phyloP scores from a whole-genome alignment of 2,113 vertebrate species.

The Myotis lucifugus region DNA sequence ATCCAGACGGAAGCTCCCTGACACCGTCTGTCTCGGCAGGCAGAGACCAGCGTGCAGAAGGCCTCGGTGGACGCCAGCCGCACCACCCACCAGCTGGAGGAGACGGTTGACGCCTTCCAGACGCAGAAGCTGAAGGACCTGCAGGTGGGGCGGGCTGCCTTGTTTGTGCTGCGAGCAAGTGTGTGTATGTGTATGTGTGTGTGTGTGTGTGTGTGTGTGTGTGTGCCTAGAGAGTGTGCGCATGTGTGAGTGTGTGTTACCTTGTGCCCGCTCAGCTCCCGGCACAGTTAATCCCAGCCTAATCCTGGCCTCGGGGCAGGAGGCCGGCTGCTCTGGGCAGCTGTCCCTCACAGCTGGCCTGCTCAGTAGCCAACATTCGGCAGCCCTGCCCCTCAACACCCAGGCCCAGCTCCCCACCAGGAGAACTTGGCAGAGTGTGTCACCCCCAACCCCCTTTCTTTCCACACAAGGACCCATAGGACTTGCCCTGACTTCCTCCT shows the following conservation, averaged over 20 bases:
- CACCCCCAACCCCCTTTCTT: not conserved
- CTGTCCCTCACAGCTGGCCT: not conserved
- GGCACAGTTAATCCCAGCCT: not conserved
- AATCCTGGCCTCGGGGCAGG: not conserved
- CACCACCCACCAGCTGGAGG: constrained; percentile 85
- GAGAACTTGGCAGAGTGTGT: not conserved
- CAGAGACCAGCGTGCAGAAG: constrained; percentile 86
- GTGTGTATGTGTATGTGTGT: no score
- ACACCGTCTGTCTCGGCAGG: constrained; percentile 73
- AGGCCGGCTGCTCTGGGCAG: not conserved
- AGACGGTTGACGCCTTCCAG: constrained; percentile 87
- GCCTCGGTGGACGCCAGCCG: constrained; percentile 84
- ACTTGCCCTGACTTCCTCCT: not conserved
- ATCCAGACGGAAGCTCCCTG: not conserved
- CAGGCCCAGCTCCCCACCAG: not conserved
- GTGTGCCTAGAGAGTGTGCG: no score
- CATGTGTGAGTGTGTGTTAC: not conserved
- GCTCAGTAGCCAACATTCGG: not conserved
- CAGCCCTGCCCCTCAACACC: not conserved
- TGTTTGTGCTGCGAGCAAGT: no score
- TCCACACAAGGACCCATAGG: not conserved
- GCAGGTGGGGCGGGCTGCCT: constrained; percentile 77
- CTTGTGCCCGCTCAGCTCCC: not conserved
- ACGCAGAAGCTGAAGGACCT: constrained; percentile 88
- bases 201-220: not conserved